Evolutionary conservation across 2,888 invertebrate genomes (phyloP).

Genomic region (Apomyelois bistriatella): DNA sequence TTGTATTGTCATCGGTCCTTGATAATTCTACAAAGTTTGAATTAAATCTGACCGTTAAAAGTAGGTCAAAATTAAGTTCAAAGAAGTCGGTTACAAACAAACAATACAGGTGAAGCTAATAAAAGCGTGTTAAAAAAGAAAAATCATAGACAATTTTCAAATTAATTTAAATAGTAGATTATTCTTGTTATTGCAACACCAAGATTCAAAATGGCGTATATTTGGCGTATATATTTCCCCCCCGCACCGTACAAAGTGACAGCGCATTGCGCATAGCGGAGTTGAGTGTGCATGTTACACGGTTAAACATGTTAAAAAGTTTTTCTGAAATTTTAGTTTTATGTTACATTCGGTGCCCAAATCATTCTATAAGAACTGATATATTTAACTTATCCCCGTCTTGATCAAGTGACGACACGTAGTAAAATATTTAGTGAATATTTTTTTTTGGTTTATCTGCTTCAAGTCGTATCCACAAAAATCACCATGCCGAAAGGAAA

Average conservation of each 20-base stretch:
- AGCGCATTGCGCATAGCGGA: slow-evolving; percentile 71
- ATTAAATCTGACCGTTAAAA: too few species aligned
- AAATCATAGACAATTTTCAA: too few species aligned
- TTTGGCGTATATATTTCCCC: slow-evolving; percentile 49
- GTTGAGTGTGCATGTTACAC: slow-evolving; percentile 74
- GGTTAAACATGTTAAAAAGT: slow-evolving; percentile 87
- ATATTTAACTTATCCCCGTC: slow-evolving; percentile 88
- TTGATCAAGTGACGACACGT: slow-evolving; percentile 83
- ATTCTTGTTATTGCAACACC: slow-evolving; percentile 35
- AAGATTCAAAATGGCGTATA: slow-evolving; percentile 51
- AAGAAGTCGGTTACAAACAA: too few species aligned
- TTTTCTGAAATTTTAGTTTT: slow-evolving; percentile 84
- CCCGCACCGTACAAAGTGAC: slow-evolving; percentile 41
- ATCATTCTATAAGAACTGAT: slow-evolving; percentile 85
- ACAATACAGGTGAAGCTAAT: too few species aligned
- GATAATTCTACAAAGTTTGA: too few species aligned
- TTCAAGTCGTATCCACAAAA: slow-evolving; percentile 48
- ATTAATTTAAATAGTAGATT: neutral
- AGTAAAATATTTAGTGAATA: slow-evolving; percentile 73
- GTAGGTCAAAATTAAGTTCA: too few species aligned
- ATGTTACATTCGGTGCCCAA: slow-evolving; percentile 85
- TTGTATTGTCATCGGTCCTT: too few species aligned
- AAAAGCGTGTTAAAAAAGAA: too few species aligned
- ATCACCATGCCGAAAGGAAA: slow-evolving; percentile 88
- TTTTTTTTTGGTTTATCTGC: slow-evolving; percentile 77